These are phyloP conservation scores for Epinotia brunnichana DNA, from an alignment of 2,888 invertebrate species.

Conservation along the genomic window DNA sequence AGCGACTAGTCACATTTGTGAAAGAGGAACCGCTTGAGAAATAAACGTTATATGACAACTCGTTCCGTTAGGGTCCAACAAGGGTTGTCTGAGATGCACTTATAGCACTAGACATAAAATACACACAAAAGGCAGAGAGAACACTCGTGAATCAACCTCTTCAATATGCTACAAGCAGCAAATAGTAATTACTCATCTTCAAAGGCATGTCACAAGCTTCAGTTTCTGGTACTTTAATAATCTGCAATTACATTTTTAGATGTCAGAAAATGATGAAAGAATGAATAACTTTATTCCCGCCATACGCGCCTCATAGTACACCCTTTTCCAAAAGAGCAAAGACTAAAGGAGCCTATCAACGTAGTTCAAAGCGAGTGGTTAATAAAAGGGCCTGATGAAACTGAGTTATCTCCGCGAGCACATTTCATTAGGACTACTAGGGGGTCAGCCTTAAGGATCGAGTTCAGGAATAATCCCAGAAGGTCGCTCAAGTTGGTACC, in stretches of 20 bases:
- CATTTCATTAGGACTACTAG: conserved; percentile 22
- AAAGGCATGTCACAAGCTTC: conserved; percentile 13
- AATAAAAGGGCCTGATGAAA: background rate
- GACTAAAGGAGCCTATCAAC: background rate
- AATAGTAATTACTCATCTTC: conserved; percentile 8
- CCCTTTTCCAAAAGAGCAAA: background rate
- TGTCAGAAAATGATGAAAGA: background rate
- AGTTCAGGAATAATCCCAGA: conserved; percentile 43
- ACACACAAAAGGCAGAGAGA: conserved; percentile 20
- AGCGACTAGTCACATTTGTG: conserved; percentile 51
- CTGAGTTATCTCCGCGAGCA: background rate
- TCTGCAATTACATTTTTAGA: background rate
- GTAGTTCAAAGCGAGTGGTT: conserved; percentile 11
- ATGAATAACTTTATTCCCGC: no score
- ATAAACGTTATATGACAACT: conserved; percentile 46
- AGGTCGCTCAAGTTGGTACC: conserved; percentile 43
- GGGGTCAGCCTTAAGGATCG: conserved; percentile 27
- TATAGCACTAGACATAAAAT: conserved; percentile 11
- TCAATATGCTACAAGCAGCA: conserved; percentile 6
- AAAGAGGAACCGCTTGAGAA: conserved; percentile 52
- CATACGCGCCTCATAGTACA: background rate
- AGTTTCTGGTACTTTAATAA: conserved; percentile 12
- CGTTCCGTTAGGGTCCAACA: conserved; percentile 10
- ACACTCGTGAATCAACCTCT: conserved; percentile 17
- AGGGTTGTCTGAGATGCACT: conserved; percentile 22